phyloP scores from a whole-genome alignment of 2,888 invertebrate genomes.

The Himalopsyche tibetana region DNA sequence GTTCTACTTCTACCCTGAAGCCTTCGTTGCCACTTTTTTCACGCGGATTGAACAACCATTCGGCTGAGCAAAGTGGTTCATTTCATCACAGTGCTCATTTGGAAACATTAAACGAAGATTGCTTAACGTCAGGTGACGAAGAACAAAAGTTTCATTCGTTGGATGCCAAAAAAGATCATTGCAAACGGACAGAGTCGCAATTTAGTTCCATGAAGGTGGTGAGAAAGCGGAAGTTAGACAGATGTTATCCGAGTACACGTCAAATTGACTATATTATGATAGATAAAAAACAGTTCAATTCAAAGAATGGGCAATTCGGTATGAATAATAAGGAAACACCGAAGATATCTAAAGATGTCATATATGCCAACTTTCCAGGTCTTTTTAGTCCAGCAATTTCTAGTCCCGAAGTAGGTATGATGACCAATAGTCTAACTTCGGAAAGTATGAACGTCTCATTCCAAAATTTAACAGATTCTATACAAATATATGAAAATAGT shows the following conservation, averaged over 20 bases:
- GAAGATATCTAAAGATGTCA: constrained; percentile 69
- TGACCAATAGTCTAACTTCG: constrained; percentile 46
- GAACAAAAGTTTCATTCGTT: constrained; percentile 74
- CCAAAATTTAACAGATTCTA: constrained; percentile 82
- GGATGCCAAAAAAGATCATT: constrained; percentile 71
- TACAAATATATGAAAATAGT: constrained; percentile 80
- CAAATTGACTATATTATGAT: constrained; percentile 70
- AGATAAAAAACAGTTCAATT: constrained; percentile 73
- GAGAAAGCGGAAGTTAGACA: constrained; percentile 74
- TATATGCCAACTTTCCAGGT: constrained; percentile 74
- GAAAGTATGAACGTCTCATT: constrained; percentile 69
- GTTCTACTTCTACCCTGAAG: constrained; percentile 72
- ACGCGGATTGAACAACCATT: constrained; percentile 70
- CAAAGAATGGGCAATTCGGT: constrained; percentile 68
- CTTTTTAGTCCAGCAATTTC: constrained; percentile 50
- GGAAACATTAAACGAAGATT: constrained; percentile 70
- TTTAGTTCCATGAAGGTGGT: constrained; percentile 76
- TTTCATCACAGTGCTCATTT: background rate
- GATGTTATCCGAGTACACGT: constrained; percentile 73
- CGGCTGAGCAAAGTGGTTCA: constrained; percentile 67
- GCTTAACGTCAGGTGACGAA: constrained; percentile 69
- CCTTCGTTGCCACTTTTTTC: constrained; percentile 73
- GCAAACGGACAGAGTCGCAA: constrained; percentile 70
- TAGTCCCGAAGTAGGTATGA: constrained; percentile 45
- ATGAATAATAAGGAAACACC: constrained; percentile 66